A percentile compares a stretch with the other conserved stretches of the same genome.
Conservation (phyloP, 2,888 invertebrate species). For the Pandemis heparana region DNA sequence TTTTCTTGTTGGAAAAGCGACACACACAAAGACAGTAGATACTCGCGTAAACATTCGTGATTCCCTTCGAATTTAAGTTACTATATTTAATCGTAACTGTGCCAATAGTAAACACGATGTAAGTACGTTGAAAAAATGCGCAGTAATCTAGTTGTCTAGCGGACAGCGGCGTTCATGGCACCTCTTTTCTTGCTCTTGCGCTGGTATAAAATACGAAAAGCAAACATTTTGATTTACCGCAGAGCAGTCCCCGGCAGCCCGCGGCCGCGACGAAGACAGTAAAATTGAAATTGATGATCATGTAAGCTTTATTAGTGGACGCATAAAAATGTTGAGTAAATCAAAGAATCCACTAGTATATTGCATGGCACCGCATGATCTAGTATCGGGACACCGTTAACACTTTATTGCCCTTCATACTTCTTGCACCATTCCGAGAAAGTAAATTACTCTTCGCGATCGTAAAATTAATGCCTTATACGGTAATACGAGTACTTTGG, state of each 20-base stretch:
- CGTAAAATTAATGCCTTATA: constrained; percentile 80
- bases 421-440: constrained; percentile 78
- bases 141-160: constrained; percentile 10
- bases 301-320: constrained; percentile 78
- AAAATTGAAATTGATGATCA: constrained; percentile 82
- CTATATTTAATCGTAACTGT: too few species aligned
- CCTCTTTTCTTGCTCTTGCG: constrained; percentile 4
- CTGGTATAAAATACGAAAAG: constrained; percentile 55
- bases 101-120: background rate
- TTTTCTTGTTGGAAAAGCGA: background rate
- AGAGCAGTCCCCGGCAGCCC: constrained; percentile 60
- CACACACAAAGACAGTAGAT: background rate
- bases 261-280: constrained; percentile 63
- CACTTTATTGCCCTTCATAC: constrained; percentile 78
- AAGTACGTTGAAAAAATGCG: background rate
- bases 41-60: background rate
- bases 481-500: constrained; percentile 76
- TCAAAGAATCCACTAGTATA: constrained; percentile 64
- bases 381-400: constrained; percentile 69
- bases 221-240: constrained; percentile 72
- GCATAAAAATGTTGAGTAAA: constrained; percentile 77
- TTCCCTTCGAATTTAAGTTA: too few species aligned
- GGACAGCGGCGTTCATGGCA: background rate
- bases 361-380: constrained; percentile 52
- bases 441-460: constrained; percentile 77